Conservation (phyloP, 1,140 invertebrate genomes). For the Portunus trituberculatus region DNA sequence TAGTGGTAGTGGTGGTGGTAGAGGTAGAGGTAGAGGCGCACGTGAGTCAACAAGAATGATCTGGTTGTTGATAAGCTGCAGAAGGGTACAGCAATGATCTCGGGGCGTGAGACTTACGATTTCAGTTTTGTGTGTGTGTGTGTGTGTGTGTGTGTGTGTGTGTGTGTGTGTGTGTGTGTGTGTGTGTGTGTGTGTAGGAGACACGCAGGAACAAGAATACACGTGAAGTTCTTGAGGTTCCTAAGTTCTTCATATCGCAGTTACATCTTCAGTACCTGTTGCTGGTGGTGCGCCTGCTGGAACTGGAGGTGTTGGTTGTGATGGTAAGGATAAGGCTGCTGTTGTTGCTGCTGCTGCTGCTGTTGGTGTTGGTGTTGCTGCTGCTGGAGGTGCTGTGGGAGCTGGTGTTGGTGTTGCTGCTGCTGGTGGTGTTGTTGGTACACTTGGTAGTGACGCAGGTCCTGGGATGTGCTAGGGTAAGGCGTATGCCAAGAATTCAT, state of each 20-base stretch:
- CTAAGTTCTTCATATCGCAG: too few species aligned
- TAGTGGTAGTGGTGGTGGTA: not conserved
- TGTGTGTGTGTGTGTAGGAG: too few species aligned
- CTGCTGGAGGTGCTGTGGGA: constrained; percentile 16
- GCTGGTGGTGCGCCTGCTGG: constrained; percentile 33
- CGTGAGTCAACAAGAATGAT: not conserved
- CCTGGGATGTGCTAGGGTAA: constrained; percentile 42
- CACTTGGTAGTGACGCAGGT: constrained; percentile 29
- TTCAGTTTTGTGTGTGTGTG: too few species aligned
- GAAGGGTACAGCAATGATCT: not conserved
- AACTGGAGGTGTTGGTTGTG: constrained; percentile 39
- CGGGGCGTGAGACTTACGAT: not conserved
- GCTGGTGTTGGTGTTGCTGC: constrained; percentile 26
- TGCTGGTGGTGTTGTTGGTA: constrained; percentile 27
- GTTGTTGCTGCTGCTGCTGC: not conserved
- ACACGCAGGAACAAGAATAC: too few species aligned
- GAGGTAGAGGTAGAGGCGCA: not conserved
- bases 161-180: too few species aligned
- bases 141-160: too few species aligned
- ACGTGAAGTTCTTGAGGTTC: too few species aligned
- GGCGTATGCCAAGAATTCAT: constrained; percentile 66
- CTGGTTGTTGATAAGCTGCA: not conserved
- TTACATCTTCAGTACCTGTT: constrained; percentile 40
- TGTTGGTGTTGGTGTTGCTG: too few species aligned
- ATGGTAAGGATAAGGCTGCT: constrained; percentile 27